Percentiles rank a stretch among this genome's conserved stretches.
Evolutionary conservation across 2,888 invertebrate genomes (phyloP).

Genomic region (Drosophila sordidula): DNA sequence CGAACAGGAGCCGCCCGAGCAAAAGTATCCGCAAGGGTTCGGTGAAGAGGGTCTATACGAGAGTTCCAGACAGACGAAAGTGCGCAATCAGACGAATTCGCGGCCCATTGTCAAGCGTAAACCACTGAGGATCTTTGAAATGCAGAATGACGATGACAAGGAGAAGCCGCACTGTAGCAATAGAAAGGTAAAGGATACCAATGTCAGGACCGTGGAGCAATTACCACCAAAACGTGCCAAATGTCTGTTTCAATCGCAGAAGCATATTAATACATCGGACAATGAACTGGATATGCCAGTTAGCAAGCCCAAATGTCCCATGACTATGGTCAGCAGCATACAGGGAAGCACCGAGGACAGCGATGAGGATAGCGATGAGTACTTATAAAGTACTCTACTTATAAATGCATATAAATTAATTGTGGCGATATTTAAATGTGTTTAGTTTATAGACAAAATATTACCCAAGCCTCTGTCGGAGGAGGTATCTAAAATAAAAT

Average conservation of each 20-base stretch:
- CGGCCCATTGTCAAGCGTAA: conserved; percentile 3
- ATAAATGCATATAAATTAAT: conserved; percentile 3
- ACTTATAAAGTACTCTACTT: conserved; percentile 7
- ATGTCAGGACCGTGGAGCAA: background rate
- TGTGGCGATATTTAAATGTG: background rate
- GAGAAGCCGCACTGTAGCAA: conserved; percentile 1
- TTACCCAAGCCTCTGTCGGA: too few species aligned
- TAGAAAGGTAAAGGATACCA: background rate
- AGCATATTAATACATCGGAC: background rate
- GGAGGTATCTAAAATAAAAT: too few species aligned
- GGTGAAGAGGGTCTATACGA: conserved; percentile 63
- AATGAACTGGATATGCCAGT: conserved; percentile 24
- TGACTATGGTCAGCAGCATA: conserved; percentile 48
- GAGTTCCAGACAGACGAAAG: background rate
- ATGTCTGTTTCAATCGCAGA: conserved; percentile 14
- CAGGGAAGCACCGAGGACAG: conserved; percentile 26
- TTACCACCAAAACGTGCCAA: conserved; percentile 10
- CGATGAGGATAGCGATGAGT: conserved; percentile 25
- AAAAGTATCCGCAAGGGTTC: conserved; percentile 31
- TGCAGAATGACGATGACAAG: background rate
- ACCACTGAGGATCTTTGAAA: conserved; percentile 1
- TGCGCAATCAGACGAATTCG: background rate
- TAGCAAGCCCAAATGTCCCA: conserved; percentile 44
- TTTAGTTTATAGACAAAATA: too few species aligned
- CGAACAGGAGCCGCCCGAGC: conserved; percentile 51